Evolutionary conservation across 2,888 invertebrate species (phyloP).

Genomic region (Stenolophus ochropezus): DNA sequence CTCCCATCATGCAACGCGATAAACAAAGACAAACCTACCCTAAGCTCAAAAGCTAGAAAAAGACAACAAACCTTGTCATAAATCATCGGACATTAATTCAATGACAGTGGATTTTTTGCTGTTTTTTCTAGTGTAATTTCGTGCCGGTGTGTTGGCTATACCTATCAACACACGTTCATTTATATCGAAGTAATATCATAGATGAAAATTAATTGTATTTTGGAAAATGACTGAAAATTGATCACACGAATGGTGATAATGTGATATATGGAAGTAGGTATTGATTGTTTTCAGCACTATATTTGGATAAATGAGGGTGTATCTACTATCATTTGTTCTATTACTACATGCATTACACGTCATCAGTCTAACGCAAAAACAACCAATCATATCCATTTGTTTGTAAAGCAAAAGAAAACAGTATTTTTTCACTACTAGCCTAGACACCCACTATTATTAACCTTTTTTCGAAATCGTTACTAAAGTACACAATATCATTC

Average conservation of each 20-base stretch:
- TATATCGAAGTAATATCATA: slow-evolving; percentile 53
- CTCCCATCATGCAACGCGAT: slow-evolving; percentile 52
- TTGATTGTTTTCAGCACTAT: slow-evolving; percentile 43
- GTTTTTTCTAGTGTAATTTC: slow-evolving; percentile 50
- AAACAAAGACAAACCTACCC: neutral
- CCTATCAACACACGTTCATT: slow-evolving; percentile 47
- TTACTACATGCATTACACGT: slow-evolving; percentile 11
- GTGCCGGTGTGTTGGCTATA: slow-evolving; percentile 34
- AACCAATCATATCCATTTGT: neutral
- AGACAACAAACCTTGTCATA: slow-evolving; percentile 38
- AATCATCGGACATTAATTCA: slow-evolving; percentile 56
- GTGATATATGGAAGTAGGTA: slow-evolving; percentile 51
- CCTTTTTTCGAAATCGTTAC: too few relatives aligned
- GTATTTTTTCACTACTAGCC: too few relatives aligned
- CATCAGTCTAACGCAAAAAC: slow-evolving; percentile 1
- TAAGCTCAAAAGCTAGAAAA: neutral
- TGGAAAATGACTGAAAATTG: slow-evolving; percentile 54
- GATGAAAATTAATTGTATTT: slow-evolving; percentile 56
- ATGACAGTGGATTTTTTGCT: slow-evolving; percentile 53
- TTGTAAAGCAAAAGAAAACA: too few relatives aligned
- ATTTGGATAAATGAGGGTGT: slow-evolving; percentile 46
- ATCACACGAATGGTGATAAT: slow-evolving; percentile 48
- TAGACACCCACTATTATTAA: too few relatives aligned
- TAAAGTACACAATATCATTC: too few relatives aligned
- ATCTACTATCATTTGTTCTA: slow-evolving; percentile 27